Evolutionary conservation across 2,888 invertebrate species (phyloP).

Genomic region (Tricholauxania praeusta): DNA sequence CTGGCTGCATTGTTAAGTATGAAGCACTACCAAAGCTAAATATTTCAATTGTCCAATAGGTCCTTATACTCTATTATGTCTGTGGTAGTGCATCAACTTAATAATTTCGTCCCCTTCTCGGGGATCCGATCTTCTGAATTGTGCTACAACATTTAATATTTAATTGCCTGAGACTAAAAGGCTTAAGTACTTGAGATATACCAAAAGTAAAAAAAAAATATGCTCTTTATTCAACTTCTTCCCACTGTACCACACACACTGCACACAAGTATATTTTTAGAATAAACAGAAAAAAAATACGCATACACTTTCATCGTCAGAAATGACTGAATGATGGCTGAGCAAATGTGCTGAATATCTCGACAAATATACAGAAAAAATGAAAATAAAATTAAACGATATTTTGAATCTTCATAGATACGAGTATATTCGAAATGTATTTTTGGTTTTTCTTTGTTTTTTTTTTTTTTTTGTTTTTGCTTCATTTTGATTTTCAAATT

Average conservation of each 20-base stretch:
- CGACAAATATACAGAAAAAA: slow-evolving; percentile 36
- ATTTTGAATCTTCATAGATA: slow-evolving; percentile 45
- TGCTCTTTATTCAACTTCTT: background rate
- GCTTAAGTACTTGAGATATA: too few relatives aligned
- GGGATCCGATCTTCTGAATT: too few relatives aligned
- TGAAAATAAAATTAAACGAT: slow-evolving; percentile 40
- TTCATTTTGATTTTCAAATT: background rate
- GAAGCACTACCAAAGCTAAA: too few relatives aligned
- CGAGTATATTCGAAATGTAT: background rate
- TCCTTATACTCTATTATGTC: too few relatives aligned
- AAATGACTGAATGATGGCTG: slow-evolving; percentile 38
- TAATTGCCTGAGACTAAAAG: too few relatives aligned
- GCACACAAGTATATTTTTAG: slow-evolving; percentile 61
- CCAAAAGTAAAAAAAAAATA: too few relatives aligned
- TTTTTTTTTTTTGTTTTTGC: background rate
- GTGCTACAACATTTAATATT: too few relatives aligned
- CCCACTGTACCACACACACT: slow-evolving; percentile 40
- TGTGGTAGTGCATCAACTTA: too few relatives aligned
- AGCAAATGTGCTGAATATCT: slow-evolving; percentile 35
- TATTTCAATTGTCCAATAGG: too few relatives aligned
- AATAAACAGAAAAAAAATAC: slow-evolving; percentile 58
- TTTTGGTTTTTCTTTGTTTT: background rate
- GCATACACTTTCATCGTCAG: slow-evolving; percentile 30
- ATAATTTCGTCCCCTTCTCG: too few relatives aligned
- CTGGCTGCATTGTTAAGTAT: too few relatives aligned